Evolutionary conservation across 2,113 vertebrate species (phyloP), one percentile per base, ranked within the genome.

Genomic region (Ginglymostoma cirratum): DNA sequence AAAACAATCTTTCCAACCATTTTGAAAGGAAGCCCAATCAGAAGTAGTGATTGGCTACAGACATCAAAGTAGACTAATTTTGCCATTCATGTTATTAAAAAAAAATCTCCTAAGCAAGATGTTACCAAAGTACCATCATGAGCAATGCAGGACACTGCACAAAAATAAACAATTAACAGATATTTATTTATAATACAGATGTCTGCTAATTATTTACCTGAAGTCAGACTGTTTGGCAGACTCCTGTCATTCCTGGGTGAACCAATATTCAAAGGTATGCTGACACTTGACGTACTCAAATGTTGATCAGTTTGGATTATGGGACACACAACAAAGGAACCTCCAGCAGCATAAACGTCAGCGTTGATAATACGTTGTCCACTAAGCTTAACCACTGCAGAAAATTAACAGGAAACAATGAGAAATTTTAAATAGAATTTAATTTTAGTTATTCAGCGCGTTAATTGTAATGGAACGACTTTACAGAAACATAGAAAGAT

Each of bases 251-350:
- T 10, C 38, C 42, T 95, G 67, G 67, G 1, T 48, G 69, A 95
- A 69, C 30, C 45, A 24, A 95, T 0, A 95, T 95, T 95, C 52
- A 95, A 24, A 72, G 94, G 69, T 17, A 95, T 70, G 94, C 27
- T 95, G 24, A 95, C 15, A 24, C 10, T 72, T 93, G 89, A 66
- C 42, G 0, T 76, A 24, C 24, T 48, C 66, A 61, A 93, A 45
- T 0, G 5, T 34, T 34, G 42, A 95, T 66, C 23, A 30, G 67
- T 72, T 72, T 95, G 94, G 94, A 95, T 76, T 3, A 95, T 17
- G 69, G 94, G 94, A 30, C 94, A 95, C n/a, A 95, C 42, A 21
- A 95, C 42, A 27, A 72, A 30, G 42, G 94, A 95, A 72, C 69
- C 67, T 95, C 94, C 94, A 72, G 12, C 23, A 30, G 27, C 94